These are phyloP conservation scores for Carassius auratus DNA, from an alignment of 2,113 vertebrate genomes.

Conservation along the genomic window DNA sequence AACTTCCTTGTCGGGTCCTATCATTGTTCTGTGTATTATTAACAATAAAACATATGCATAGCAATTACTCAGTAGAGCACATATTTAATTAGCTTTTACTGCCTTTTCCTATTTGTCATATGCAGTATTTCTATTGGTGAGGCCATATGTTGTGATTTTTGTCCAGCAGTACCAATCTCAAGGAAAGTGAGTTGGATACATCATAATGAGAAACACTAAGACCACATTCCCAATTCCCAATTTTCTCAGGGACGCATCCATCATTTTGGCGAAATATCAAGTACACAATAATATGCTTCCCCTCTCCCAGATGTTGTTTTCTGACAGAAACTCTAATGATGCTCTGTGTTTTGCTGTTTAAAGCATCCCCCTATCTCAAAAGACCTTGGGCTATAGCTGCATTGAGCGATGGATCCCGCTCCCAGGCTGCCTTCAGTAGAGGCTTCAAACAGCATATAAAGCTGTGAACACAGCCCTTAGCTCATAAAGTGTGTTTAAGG, in stretches of 20 bases:
- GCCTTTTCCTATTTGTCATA: constrained; percentile 9
- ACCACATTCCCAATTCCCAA: constrained; percentile 12
- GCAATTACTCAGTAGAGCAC: constrained; percentile 23
- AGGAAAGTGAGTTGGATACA: constrained; percentile 14
- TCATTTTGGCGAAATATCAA: constrained; percentile 41
- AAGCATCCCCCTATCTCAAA: constrained; percentile 46
- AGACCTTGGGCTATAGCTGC: constrained; percentile 50
- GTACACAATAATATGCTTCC: constrained; percentile 36
- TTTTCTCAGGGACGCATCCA: constrained; percentile 36
- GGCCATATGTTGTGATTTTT: constrained; percentile 30
- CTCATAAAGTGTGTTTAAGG: constrained; percentile 7
- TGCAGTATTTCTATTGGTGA: constrained; percentile 15
- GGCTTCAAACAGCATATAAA: constrained; percentile 34
- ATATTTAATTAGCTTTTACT: constrained; percentile 22
- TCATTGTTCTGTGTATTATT: constrained; percentile 16
- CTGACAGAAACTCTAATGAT: constrained; percentile 47
- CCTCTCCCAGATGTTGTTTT: constrained; percentile 45
- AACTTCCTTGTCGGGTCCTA: neutral
- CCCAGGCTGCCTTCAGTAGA: constrained; percentile 13
- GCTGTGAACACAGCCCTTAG: constrained; percentile 19
- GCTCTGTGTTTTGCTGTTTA: constrained; percentile 47
- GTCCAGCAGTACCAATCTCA: constrained; percentile 3
- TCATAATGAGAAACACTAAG: constrained; percentile 39
- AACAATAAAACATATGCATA: constrained; percentile 15
- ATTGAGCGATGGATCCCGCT: constrained; percentile 37